Base-by-base conservation (phyloP, 1,140 invertebrate species). In the Psilanteris sp. region DNA sequence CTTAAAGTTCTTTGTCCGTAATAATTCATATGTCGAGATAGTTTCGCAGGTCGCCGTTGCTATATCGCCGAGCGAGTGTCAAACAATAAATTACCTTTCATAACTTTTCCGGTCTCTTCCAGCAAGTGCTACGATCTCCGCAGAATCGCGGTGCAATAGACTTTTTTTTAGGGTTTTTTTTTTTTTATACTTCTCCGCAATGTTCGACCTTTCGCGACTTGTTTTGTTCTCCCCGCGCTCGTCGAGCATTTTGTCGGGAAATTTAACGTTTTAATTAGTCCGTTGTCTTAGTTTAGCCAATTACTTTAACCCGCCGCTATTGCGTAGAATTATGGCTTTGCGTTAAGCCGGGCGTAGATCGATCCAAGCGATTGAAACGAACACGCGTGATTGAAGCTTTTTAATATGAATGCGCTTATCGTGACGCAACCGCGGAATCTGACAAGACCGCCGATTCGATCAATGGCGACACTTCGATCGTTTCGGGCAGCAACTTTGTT, bases 41-140 rank as follows among this genome's bases (percentile, higher is more conserved):
- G 72, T 76, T 76, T 59, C 41, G 41, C 64, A 46, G 46, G 61
- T 62, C 48, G 13, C 50, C 55, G 39, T 50, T 54, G 62, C 57
- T 76, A 76, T 76, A 70, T 76, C 59, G 64, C 36, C 66, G 29
- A 31, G 73, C 48, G 37, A 70, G 66, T 66, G 52, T 77, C 73
- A 66, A 77, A 77, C 73, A 77, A 77, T 77, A 77, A 77, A 77
- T 77, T 77, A 77, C 73, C 66, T 77, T 77, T 71, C 66, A 77
- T 77, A 77, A 77, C 73, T 71, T 77, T 77, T 71, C 66, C 61
- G 61, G 52, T 71, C 73, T 77, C 54, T 52, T 71, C 73, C 37
- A 66, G 46, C 64, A 62, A 75, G 55, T 75, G 43, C 62, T 44
- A 50, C 43, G 46, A 68, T 57, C 55, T 68, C 72, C 64, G 22